These are phyloP conservation scores for Formica selysi DNA, from an alignment of 1,140 invertebrate species.

Conservation along the genomic window DNA sequence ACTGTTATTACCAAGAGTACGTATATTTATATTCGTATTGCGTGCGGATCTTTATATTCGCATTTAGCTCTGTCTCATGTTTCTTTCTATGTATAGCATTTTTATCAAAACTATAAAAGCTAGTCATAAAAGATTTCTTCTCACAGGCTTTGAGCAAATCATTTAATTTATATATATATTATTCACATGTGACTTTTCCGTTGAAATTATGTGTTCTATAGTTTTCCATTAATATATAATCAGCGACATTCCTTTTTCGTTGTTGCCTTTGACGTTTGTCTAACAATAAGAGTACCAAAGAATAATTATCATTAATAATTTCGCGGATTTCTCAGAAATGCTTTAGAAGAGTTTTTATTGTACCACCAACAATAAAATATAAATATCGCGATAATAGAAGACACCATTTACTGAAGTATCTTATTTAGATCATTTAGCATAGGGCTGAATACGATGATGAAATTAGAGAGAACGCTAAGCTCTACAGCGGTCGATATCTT, in stretches of 20 bases:
- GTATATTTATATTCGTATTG: no score
- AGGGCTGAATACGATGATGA: neutral
- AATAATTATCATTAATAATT: neutral
- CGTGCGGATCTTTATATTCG: neutral
- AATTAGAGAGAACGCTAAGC: no score
- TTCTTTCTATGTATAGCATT: neutral
- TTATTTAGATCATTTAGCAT: neutral
- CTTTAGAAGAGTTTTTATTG: neutral
- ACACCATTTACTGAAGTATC: neutral
- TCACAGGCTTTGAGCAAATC: neutral
- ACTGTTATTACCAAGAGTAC: neutral
- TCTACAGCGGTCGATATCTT: neutral
- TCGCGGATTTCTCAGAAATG: neutral
- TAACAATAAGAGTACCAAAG: neutral
- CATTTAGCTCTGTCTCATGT: no score
- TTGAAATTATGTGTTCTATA: neutral
- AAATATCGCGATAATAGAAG: neutral
- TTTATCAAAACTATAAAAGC: neutral
- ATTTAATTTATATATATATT: no score
- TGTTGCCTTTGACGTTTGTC: neutral
- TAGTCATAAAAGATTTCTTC: neutral
- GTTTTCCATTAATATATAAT: no score
- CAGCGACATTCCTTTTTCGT: neutral
- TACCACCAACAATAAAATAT: neutral
- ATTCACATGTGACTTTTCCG: neutral